Evolutionary conservation across 2,113 vertebrate genomes (phyloP), one percentile per base, ranked within the genome.

Genomic region (Polypterus bichir): DNA sequence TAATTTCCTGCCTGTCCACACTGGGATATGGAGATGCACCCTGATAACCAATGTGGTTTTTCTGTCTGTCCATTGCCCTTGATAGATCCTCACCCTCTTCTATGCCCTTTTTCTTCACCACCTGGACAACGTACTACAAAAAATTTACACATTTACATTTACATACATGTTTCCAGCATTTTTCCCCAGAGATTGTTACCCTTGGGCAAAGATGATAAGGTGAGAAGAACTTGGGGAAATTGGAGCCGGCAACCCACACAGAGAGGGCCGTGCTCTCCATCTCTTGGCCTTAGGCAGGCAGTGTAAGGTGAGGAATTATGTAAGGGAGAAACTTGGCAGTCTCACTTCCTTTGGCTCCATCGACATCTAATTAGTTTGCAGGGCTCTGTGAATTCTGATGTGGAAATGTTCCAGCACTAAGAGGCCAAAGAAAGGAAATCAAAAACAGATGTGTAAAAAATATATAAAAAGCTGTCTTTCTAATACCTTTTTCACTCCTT

Each of bases 361-460:
- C 81, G 79, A 84, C 76, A 77, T 77, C 85, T 88, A 92, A 94
- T 93, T 84, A 88, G 80, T 80, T 86, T 85, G 80, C 86, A 85
- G 86, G 78, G 81, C 76, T 88, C 80, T 81, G 72, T 78, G 81
- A 78, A 81, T 76, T 80, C 79, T 82, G 74, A 74, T 73, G 81
- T 86, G 87, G 84, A 88, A 84, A 80, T 53, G 70, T 80, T 82
- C 78, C 79, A 79, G 80, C 66, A 76, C 77, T 70, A 76, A 82
- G 78, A 83, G 79, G 76, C 76, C 82, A 60, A 57, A 66, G 70
- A 68, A 75, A 81, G 83, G 79, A 90, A 91, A 92, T 90, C 79
- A 88, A 78, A 87, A 88, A 70, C 90, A 93, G 73, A 89, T 92
- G 89, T 83, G 64, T 62, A 4, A 3, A 72, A 70, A 77, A 71